Evolutionary conservation across 1,140 invertebrate genomes (phyloP).

Genomic region (Drosophila hydei): DNA sequence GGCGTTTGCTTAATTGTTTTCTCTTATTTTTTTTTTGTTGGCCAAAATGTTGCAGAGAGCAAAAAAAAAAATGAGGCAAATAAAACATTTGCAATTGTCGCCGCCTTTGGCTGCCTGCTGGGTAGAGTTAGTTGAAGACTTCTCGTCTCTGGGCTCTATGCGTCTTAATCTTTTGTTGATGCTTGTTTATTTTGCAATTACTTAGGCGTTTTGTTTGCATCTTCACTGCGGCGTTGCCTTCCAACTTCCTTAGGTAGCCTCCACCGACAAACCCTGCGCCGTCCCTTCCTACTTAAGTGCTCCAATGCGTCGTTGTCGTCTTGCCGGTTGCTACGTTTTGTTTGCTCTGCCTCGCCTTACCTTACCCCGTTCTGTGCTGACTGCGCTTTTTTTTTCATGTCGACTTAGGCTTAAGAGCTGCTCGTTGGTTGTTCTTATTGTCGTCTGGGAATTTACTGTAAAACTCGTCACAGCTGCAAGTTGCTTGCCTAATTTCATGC

Average conservation of each 20-base stretch:
- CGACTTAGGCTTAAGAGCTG: constrained; percentile 26
- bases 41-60: constrained; percentile 23
- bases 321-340: constrained; percentile 39
- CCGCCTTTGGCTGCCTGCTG: constrained; percentile 4
- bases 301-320: constrained; percentile 52
- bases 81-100: constrained; percentile 69
- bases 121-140: constrained; percentile 1
- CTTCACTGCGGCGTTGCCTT: constrained; percentile 71
- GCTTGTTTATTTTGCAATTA: constrained; percentile 83
- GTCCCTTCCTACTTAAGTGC: constrained; percentile 39
- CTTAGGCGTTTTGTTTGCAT: constrained; percentile 82
- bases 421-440: constrained; percentile 30
- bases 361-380: constrained; percentile 18
- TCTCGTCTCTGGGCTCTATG: constrained; percentile 32
- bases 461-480: constrained; percentile 23
- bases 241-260: constrained; percentile 1
- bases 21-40: constrained; percentile 18
- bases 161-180: constrained; percentile 83
- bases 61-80: constrained; percentile 48
- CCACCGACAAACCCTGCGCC: no score
- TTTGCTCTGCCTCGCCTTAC: constrained; percentile 29
- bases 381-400: constrained; percentile 45
- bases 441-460: constrained; percentile 28
- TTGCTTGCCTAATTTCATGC: constrained; percentile 80
- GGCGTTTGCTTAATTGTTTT: constrained; percentile 35